Conservation (phyloP, 2,113 vertebrate species). For the Antechinus flavipes region DNA sequence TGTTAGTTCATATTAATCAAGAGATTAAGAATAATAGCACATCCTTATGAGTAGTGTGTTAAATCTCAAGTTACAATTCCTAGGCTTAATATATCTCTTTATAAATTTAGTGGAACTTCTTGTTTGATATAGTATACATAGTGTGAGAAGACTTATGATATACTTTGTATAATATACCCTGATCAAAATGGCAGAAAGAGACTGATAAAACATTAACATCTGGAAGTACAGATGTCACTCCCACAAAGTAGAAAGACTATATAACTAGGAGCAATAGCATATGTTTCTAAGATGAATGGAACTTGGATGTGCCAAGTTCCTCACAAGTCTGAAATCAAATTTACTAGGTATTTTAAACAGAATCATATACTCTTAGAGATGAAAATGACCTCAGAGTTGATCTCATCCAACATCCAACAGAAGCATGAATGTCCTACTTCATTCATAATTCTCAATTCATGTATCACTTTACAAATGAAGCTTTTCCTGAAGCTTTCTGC, state of each 20-base stretch:
- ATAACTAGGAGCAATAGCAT: constrained; percentile 56
- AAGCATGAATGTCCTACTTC: background rate
- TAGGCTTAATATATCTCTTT: constrained; percentile 76
- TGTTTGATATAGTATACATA: constrained; percentile 73
- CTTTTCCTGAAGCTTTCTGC: background rate
- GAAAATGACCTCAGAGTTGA: background rate
- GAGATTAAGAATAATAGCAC: constrained; percentile 82
- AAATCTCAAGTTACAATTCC: constrained; percentile 80
- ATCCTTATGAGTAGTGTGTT: constrained; percentile 77
- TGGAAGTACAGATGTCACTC: constrained; percentile 83
- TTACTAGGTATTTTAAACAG: background rate
- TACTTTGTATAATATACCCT: constrained; percentile 74
- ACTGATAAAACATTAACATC: constrained; percentile 83
- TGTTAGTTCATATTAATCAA: constrained; percentile 83
- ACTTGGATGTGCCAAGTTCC: constrained; percentile 18
- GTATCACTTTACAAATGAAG: background rate
- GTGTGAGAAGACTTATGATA: constrained; percentile 81
- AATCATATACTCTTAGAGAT: background rate
- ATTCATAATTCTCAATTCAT: background rate
- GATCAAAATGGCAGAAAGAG: constrained; percentile 80
- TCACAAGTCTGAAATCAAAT: constrained; percentile 60
- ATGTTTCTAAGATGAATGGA: constrained; percentile 32
- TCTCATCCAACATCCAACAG: background rate
- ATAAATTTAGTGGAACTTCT: constrained; percentile 77
- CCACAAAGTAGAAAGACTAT: constrained; percentile 55